Evolutionary conservation across 2,888 invertebrate species (phyloP), one percentile per base, ranked within the genome.

Genomic region (Hartigia nigra): DNA sequence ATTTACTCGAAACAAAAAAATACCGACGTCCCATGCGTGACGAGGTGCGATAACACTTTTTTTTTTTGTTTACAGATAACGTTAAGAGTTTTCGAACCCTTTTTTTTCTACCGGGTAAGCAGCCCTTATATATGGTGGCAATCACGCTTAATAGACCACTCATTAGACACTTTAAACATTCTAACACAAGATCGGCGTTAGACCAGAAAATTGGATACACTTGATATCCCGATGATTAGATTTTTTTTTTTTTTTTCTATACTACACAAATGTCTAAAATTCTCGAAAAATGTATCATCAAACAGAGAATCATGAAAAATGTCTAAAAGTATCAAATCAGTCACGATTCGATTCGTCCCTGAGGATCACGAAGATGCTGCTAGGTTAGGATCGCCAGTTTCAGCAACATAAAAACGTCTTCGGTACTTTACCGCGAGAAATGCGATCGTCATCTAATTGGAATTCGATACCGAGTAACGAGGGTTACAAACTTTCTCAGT

Each of bases 381-480:
- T 55, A 55, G 23, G 23, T 55, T 55, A 55, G 55, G 76, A 81
- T 80, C 82, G 83, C 79, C 84, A 77, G 85, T 86, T 85, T 85
- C 84, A 86, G 82, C 82, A 76, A 85, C 84, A 82, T 85, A 85
- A 84, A 85, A 85, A 83, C 85, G 87, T 85, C 84, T 83, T 83
- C 79, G 55, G 80, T 78, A 78, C 81, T 81, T 80, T 82, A 82
- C 83, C 75, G 74, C 81, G 87, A 84, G 90, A 88, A 89, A 90
- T 86, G 90, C 87, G 89, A 90, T 88, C 89, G 89, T 89, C 89
- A 89, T 91, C 90, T 89, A 90, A 91, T 91, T 91, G 90, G 89
- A 90, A 91, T 90, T 90, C 89, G 89, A 90, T 90, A 89, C 84
- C 85, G 84, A 80, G 85, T 90, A 90, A 91, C 90, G 90, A 90